A percentile compares a stretch with the other conserved stretches of the same genome.
Conservation (phyloP, 1,140 invertebrate species). For the Pomacea maculata region DNA sequence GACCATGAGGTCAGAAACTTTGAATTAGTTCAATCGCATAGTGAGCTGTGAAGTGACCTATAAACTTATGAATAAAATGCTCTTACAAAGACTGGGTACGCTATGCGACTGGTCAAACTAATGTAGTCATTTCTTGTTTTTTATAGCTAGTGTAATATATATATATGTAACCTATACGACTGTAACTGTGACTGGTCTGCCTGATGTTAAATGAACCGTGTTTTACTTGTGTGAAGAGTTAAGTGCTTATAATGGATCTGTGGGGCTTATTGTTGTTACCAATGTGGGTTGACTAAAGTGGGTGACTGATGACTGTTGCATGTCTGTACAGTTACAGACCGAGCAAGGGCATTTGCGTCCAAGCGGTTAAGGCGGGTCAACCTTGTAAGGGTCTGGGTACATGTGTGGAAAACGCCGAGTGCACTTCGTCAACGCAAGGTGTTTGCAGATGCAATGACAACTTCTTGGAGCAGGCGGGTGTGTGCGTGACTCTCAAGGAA, state of each 20-base stretch:
- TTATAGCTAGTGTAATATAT: neutral
- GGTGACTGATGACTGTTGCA: neutral
- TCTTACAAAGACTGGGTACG: too few species aligned
- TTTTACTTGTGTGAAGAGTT: too few species aligned
- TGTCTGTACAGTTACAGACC: conserved; percentile 16
- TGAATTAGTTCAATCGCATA: too few species aligned
- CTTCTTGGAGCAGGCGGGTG: conserved; percentile 18
- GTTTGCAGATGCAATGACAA: conserved; percentile 24
- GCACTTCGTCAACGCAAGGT: conserved; percentile 6
- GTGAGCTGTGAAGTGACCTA: too few species aligned
- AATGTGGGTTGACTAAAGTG: too few species aligned
- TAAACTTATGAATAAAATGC: too few species aligned
- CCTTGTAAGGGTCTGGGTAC: conserved; percentile 25
- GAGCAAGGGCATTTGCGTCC: neutral
- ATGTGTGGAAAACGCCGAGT: conserved; percentile 23
- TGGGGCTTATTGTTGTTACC: too few species aligned
- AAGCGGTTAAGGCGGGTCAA: conserved; percentile 15
- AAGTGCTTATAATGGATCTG: too few species aligned
- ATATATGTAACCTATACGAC: neutral
- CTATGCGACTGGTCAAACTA: too few species aligned
- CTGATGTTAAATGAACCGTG: too few species aligned
- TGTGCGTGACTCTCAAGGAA: conserved; percentile 16
- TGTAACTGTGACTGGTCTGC: too few species aligned
- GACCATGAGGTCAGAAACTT: too few species aligned
- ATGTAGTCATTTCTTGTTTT: neutral